Evolutionary conservation across 2,888 invertebrate genomes (phyloP).

Genomic region (Cosmia trapezina): DNA sequence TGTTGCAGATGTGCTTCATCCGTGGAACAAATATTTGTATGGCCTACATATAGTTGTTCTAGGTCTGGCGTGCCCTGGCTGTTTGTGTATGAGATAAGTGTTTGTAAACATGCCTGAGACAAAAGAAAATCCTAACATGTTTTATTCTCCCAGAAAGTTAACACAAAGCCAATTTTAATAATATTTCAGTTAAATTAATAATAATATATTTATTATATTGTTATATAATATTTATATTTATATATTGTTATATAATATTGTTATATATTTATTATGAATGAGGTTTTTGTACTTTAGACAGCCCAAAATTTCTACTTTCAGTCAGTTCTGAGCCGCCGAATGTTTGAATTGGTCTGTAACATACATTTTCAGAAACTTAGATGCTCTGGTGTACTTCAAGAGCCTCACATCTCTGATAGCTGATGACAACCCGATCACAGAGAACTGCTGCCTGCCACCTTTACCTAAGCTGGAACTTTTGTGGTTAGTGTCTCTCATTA

Average conservation of each 20-base stretch:
- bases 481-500: conserved; percentile 88
- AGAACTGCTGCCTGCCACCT: conserved; percentile 93
- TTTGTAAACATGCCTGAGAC: background rate
- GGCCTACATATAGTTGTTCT: background rate
- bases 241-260: too few relatives aligned
- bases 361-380: conserved; percentile 91
- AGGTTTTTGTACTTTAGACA: background rate
- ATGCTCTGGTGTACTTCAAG: conserved; percentile 93
- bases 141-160: background rate
- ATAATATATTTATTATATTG: too few relatives aligned
- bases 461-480: conserved; percentile 93
- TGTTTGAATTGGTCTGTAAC: too few relatives aligned
- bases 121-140: background rate
- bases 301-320: background rate
- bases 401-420: conserved; percentile 94
- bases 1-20: background rate
- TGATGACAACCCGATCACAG: conserved; percentile 94
- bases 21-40: background rate
- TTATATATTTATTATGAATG: background rate
- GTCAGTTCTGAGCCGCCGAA: too few relatives aligned
- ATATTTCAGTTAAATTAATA: too few relatives aligned
- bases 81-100: conserved; percentile 7
- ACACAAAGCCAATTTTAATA: background rate
- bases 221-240: background rate
- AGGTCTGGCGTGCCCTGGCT: background rate